Evolutionary conservation across 2,888 invertebrate species (phyloP), one percentile per base, ranked within the genome.

Genomic region (Heliconius ethilla): DNA sequence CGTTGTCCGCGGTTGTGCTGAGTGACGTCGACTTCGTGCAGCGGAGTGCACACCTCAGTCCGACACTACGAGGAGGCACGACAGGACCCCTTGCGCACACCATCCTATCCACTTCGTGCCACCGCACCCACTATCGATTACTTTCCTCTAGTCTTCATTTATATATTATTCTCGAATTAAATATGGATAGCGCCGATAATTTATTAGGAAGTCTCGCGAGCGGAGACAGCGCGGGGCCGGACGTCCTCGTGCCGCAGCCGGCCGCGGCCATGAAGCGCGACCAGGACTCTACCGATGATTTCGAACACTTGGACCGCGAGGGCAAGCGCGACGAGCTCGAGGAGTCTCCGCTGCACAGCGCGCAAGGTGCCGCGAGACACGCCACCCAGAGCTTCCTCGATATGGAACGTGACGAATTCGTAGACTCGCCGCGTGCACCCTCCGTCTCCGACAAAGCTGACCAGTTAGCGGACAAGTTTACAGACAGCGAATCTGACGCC

Each of bases 241-340:
- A 83, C 10, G 80, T 82, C n/a, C 77, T 82, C 70, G 80, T 78
- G 9, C 79, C 82, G 40, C 86, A 86, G 77, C 83, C 85, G 63
- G 81, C 84, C 77, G 83, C 85, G 51, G 81, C 84, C 76, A 87
- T 93, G 86, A 94, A 94, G 85, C 95, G 96, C 81, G 96, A 96
- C 83, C 95, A 95, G 86, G 96, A 97, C 87, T 97, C 97, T 51
- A 93, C 96, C 81, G 97, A 97, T 86, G 97, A 97, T 91, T 97
- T 97, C 88, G 97, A 97, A 89, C 96, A 97, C 89, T 92, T 97
- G 82, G 96, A 96, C 82, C 95, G 96, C 85, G 96, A 96, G 81
- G 91, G 91, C 70, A 89, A 87, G 80, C 91, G 85, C 67, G 87
- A 90, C 76, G 92, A 92, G 76, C 79, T 87, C 76, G 84, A 87